A percentile compares a stretch with the other conserved stretches of the same genome.
These are phyloP conservation scores for Oryzias melastigma DNA, from an alignment of 2,113 vertebrate genomes.

Conservation along the genomic window DNA sequence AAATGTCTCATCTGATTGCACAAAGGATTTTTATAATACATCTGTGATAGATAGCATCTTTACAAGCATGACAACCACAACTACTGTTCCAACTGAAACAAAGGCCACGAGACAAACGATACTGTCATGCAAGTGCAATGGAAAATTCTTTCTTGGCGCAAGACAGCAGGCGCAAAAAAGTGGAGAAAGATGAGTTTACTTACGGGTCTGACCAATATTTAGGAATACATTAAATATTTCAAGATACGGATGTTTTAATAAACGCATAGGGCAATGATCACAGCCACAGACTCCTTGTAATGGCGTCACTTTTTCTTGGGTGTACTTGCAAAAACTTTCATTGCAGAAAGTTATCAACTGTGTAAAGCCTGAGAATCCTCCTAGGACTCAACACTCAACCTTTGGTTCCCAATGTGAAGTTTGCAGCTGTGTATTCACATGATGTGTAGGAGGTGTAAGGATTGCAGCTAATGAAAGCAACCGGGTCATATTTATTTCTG, in stretches of 20 bases:
- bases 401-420: too few relatives aligned
- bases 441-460: conserved; percentile 33
- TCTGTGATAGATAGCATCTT: conserved; percentile 7
- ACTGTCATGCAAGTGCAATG: conserved; percentile 46
- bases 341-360: too few relatives aligned
- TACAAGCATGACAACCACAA: background rate
- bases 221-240: conserved; percentile 67
- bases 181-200: conserved; percentile 60
- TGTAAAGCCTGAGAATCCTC: too few relatives aligned
- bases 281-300: conserved; percentile 34
- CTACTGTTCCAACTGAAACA: conserved; percentile 49
- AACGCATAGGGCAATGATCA: conserved; percentile 33
- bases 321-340: conserved; percentile 12
- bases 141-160: conserved; percentile 63
- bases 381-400: too few relatives aligned
- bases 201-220: conserved; percentile 70
- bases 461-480: conserved; percentile 32
- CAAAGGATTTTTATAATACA: conserved; percentile 5
- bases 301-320: conserved; percentile 31
- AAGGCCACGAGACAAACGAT: conserved; percentile 42
- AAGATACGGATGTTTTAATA: conserved; percentile 58
- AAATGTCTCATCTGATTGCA: too few relatives aligned
- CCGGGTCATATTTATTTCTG: conserved; percentile 31
- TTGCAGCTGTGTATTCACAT: too few relatives aligned
- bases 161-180: conserved; percentile 56